Evolutionary conservation across 2,113 vertebrate genomes (phyloP).

Genomic region (Tyto alba): DNA sequence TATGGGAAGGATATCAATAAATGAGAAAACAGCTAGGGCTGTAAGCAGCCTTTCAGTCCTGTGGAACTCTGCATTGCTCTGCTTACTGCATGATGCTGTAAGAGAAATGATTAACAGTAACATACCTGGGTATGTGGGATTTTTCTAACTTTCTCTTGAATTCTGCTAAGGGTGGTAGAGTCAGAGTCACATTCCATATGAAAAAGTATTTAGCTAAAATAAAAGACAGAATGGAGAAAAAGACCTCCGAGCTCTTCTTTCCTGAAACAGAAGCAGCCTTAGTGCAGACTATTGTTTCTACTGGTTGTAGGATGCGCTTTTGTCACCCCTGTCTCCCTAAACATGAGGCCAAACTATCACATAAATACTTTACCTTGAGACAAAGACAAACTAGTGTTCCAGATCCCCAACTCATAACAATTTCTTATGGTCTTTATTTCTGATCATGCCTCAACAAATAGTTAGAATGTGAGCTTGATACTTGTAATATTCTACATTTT

Average conservation of each 20-base stretch:
- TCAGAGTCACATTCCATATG: not conserved
- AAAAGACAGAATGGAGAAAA: not conserved
- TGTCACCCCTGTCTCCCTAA: not conserved
- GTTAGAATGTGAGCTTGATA: not conserved
- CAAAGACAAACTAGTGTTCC: not conserved
- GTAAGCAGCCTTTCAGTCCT: not conserved
- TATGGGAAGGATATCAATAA: not conserved
- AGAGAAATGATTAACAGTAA: not conserved
- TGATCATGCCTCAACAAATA: not conserved
- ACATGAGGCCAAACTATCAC: not conserved
- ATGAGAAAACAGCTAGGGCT: not conserved
- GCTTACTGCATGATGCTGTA: not conserved
- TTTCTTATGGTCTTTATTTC: not conserved
- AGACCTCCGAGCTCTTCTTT: not conserved
- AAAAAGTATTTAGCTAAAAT: not conserved
- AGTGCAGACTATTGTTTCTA: not conserved
- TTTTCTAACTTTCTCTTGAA: not conserved
- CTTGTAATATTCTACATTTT: not conserved
- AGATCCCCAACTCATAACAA: not conserved
- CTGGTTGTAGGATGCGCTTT: not conserved
- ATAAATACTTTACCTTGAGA: not conserved
- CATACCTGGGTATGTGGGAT: not conserved
- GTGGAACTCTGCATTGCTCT: not conserved
- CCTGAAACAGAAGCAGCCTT: not conserved
- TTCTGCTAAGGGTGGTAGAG: not conserved